Base-by-base conservation (phyloP, 1,140 invertebrate genomes). In the Aplysia californica region DNA sequence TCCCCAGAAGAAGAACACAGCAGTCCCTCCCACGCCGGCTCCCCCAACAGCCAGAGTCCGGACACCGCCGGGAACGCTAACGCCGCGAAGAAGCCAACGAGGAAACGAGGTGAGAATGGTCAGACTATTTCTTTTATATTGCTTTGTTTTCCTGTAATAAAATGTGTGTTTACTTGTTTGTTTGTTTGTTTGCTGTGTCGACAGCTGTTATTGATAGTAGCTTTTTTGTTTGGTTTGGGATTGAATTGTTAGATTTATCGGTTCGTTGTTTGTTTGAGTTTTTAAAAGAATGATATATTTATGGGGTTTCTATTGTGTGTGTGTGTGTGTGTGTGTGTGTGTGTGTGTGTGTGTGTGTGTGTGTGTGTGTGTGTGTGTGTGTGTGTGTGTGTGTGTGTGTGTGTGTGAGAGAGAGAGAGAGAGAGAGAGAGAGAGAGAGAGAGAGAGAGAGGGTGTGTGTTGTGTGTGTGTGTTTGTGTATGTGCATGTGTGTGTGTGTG, bases 61-160 rank as follows among this genome's bases (percentile, higher is more conserved):
- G 72, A 75, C 33, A 75, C 72, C 4, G 59, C 72, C 23, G 72
- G 72, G 21, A 75, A 33, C 26, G 72, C 72, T 29, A 75, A 75
- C 61, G 72, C 59, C 15, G 59, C 72, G 6, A 75, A 65, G 35
- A 75, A 75, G 55, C 72, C 59, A 0, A 65, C 58, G 10, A 75
- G 72, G 56, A 75, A 75, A n/a, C 2, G 72, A 75, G 72, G 72
- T 75, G 56, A 75, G 72, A 41, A n/a, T 50, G n/a, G 26, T 26
- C 26, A 61, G 10, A 15, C 58, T 61, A 15, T 26, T 10, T 15
- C 15, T 61, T 6, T 10, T 15, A 15, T 10, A 61, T n/a, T 61
- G 58, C 29, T 61, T 18, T 26, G 10, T 61, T 29, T 18, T 26
- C 15, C 26, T 61, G 10, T 61, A 10, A 29, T 18, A n/a, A 29